phyloP scores from a whole-genome alignment of 2,888 invertebrate species.

The Protodeltote pygarga region DNA sequence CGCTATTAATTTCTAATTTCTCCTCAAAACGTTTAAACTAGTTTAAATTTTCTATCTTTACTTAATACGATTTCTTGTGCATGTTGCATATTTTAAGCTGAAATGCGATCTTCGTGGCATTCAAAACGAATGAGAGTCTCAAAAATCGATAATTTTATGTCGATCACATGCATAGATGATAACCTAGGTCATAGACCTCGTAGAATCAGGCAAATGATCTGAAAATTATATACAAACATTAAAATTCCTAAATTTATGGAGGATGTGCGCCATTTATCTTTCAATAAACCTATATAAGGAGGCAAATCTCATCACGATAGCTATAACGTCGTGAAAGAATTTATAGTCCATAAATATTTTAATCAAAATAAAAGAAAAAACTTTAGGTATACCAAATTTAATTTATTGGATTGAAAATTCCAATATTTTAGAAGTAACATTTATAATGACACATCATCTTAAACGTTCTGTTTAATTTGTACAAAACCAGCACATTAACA shows the following conservation, averaged over 20 bases:
- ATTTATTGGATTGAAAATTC: slow-evolving; percentile 22
- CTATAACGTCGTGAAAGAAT: slow-evolving; percentile 21
- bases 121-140: slow-evolving; percentile 10
- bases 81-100: background rate
- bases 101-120: background rate
- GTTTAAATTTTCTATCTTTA: too few relatives aligned
- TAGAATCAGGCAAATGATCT: slow-evolving; percentile 43
- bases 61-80: too few relatives aligned
- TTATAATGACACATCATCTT: background rate
- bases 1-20: too few relatives aligned
- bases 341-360: slow-evolving; percentile 23
- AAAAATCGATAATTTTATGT: slow-evolving; percentile 6
- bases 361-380: slow-evolving; percentile 28
- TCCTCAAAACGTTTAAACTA: too few relatives aligned
- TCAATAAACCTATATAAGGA: slow-evolving; percentile 27
- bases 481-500: background rate
- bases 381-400: background rate
- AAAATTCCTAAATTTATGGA: slow-evolving; percentile 50
- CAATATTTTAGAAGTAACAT: slow-evolving; percentile 2
- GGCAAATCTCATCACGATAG: slow-evolving; percentile 22
- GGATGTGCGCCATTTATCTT: slow-evolving; percentile 50
- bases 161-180: slow-evolving; percentile 6
- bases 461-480: slow-evolving; percentile 4
- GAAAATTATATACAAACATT: slow-evolving; percentile 24
- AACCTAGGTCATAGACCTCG: slow-evolving; percentile 39